Evolutionary conservation across 2,113 vertebrate species (phyloP).

Genomic region (Eretmochelys imbricata): DNA sequence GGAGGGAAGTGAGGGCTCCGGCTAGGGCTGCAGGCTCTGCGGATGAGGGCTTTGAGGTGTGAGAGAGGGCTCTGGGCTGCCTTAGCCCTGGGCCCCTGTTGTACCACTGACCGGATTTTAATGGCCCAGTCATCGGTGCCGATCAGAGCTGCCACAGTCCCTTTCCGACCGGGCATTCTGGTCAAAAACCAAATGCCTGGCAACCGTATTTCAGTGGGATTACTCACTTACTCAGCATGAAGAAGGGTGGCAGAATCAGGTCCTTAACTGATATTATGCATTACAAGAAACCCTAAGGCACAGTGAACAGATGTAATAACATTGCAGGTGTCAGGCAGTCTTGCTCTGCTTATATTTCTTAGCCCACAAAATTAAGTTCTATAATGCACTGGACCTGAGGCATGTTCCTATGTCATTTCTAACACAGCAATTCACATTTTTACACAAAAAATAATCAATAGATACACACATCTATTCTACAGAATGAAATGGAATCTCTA

Average conservation of each 20-base stretch:
- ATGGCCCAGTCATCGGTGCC: too few relatives aligned
- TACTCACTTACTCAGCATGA: neutral
- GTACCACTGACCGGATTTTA: too few relatives aligned
- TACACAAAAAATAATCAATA: neutral
- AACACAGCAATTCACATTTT: neutral
- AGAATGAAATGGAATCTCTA: neutral
- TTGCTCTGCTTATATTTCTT: neutral
- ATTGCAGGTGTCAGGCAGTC: neutral
- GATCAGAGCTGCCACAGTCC: too few relatives aligned
- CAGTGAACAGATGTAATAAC: neutral
- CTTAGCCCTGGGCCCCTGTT: too few relatives aligned
- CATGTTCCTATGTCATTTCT: neutral
- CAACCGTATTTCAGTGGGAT: neutral
- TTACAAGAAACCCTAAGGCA: neutral
- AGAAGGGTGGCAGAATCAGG: neutral
- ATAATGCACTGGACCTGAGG: neutral
- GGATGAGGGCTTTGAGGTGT: too few relatives aligned
- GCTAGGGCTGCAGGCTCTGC: too few relatives aligned
- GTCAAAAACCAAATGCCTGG: too few relatives aligned
- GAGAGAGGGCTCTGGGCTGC: too few relatives aligned
- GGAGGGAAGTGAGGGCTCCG: too few relatives aligned
- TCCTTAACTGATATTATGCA: neutral
- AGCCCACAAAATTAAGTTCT: neutral
- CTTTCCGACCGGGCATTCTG: too few relatives aligned
- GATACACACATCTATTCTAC: neutral